Evolutionary conservation across 2,797 vertebrate species (phyloP), one percentile per base, ranked within the genome.

Genomic region (Notamacropus eugenii): DNA sequence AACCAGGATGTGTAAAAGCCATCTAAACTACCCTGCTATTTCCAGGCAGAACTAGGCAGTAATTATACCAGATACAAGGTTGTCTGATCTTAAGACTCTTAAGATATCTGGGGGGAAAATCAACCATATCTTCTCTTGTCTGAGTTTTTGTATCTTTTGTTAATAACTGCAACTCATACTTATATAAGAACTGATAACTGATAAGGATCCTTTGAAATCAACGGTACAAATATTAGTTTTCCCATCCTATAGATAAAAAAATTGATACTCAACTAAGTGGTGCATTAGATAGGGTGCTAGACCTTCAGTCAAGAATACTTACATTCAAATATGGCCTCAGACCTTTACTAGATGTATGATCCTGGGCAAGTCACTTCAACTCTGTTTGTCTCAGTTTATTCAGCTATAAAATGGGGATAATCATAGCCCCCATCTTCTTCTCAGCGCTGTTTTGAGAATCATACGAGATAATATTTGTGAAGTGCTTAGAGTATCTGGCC

Each of bases 61-160:
- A 1, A 54, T 90, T 52, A 46, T 0, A 11, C 54, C 0, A 0
- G 40, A 52, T 92, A 74, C n/a, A 55, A 2, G 31, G 58, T n/a
- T 55, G 90, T 13, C n/a, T 40, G 6, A 29, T 28, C 57, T 40
- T 87, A 52, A 52, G 52, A 52, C 94, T 59, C 87, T 34, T 1
- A 54, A 90, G 93, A 92, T 54, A 55, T 90, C 74, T 46, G 1
- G 27, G 74, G 90, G 55, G 57, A 11, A 52, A 74, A 22, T 31
- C 34, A 74, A 19, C 93, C 90, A 1, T n/a, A 90, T 93, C 16
- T 0, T 62, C 94, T 62, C 67, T 92, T 55, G 92, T 54, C 96
- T 24, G 29, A 74, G 34, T n/a, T 82, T 82, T 24, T 9, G 19
- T n/a, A 5, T 82, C 1, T 40, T 82, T 82, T 67, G n/a, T 67